phyloP scores from a whole-genome alignment of 2,888 invertebrate species.

The Cheilosia vernalis region DNA sequence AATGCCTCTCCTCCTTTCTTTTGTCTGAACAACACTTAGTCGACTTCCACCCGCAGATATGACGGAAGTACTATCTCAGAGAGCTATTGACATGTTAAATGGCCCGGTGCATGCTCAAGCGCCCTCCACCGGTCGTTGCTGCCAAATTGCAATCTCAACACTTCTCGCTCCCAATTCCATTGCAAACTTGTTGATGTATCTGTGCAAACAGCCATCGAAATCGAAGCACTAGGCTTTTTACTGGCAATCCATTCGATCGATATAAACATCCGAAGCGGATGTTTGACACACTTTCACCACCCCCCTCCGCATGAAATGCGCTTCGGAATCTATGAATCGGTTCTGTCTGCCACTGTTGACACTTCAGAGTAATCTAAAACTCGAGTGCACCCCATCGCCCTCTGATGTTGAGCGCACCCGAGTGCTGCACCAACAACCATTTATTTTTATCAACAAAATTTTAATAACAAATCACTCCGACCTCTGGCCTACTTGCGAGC shows the following conservation, averaged over 20 bases:
- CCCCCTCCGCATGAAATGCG: neutral
- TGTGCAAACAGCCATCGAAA: neutral
- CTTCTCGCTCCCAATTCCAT: conserved; percentile 30
- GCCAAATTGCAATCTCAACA: conserved; percentile 25
- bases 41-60: neutral
- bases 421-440: conserved; percentile 17
- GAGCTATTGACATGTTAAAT: conserved; percentile 30
- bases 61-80: conserved; percentile 3
- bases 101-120: conserved; percentile 18
- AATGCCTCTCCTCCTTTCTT: no score
- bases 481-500: conserved; percentile 45
- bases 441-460: conserved; percentile 39
- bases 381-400: neutral
- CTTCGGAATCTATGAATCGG: neutral
- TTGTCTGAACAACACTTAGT: no score
- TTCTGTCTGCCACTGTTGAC: conserved; percentile 32
- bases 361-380: conserved; percentile 54
- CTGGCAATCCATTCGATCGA: conserved; percentile 32
- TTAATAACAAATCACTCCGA: conserved; percentile 60
- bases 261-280: conserved; percentile 31
- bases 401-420: neutral
- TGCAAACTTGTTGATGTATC: conserved; percentile 52
- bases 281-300: conserved; percentile 54
- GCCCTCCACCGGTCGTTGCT: conserved; percentile 31
- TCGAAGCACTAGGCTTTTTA: neutral